phyloP scores from a whole-genome alignment of 2,113 vertebrate species.

The Barnardius zonarius region DNA sequence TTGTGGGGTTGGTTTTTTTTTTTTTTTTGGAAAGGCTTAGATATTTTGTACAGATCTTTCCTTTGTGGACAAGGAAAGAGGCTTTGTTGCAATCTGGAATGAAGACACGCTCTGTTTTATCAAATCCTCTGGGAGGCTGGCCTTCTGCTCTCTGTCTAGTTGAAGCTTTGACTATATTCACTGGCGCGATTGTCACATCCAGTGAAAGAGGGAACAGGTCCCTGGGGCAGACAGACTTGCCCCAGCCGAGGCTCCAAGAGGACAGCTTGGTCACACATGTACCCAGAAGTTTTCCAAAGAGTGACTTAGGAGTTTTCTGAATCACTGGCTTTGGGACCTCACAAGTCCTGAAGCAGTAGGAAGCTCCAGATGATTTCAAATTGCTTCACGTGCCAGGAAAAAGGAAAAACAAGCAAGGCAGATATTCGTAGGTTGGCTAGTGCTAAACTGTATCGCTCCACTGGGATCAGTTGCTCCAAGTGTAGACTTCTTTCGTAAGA shows the following conservation, averaged over 20 bases:
- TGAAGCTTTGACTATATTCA: not conserved
- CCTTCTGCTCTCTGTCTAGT: not conserved
- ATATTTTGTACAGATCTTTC: constrained; percentile 24
- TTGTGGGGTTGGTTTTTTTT: not conserved
- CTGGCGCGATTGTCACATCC: not conserved
- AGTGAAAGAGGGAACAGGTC: not conserved
- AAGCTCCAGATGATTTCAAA: constrained; percentile 21
- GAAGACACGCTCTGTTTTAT: constrained; percentile 10
- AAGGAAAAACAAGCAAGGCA: not conserved
- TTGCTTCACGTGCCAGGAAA: not conserved
- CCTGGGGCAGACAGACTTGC: not conserved
- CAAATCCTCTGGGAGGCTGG: not conserved
- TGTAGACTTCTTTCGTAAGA: not conserved
- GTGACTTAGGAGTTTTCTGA: not conserved
- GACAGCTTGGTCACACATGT: accelerated
- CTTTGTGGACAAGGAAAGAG: constrained; percentile 15
- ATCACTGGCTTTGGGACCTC: not conserved
- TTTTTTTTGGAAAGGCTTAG: constrained; percentile 7
- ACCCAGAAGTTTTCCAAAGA: not conserved
- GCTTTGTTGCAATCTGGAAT: constrained; percentile 34
- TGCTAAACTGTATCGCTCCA: not conserved
- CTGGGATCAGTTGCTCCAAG: not conserved
- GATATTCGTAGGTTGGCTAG: not conserved
- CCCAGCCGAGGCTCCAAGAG: not conserved
- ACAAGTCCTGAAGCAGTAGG: not conserved